phyloP scores from a whole-genome alignment of 92 coral and sea anemone genomes.

The Umimayanthus chanpuru region DNA sequence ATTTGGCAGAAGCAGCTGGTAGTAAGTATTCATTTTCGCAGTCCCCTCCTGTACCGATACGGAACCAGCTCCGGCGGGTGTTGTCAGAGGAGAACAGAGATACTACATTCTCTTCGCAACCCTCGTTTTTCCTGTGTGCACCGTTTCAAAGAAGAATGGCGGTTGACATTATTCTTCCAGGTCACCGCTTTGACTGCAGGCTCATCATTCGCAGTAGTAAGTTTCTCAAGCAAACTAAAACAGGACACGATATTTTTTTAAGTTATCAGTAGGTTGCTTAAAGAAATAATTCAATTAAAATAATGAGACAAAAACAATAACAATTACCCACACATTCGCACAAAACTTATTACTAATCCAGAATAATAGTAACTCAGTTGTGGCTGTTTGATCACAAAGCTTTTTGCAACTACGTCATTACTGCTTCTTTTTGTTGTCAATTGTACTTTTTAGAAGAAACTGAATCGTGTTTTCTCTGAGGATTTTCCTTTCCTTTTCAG shows the following conservation, averaged over 20 bases:
- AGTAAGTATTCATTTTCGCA: not conserved
- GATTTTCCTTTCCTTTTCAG: not conserved
- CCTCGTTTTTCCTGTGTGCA: not conserved
- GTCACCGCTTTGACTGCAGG: slow-evolving; percentile 42
- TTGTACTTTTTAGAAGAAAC: too few relatives aligned
- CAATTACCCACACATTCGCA: too few relatives aligned
- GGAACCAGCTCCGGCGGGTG: slow-evolving; percentile 11
- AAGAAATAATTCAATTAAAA: too few relatives aligned
- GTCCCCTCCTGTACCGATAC: slow-evolving; percentile 14
- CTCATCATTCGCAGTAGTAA: slow-evolving; percentile 37
- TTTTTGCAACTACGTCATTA: too few relatives aligned
- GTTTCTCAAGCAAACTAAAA: not conserved
- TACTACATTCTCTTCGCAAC: not conserved
- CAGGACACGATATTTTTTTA: not conserved
- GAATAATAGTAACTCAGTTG: too few relatives aligned
- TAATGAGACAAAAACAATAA: too few relatives aligned
- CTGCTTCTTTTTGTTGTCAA: too few relatives aligned
- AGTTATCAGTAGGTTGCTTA: too few relatives aligned
- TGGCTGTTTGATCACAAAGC: too few relatives aligned
- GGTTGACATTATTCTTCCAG: slow-evolving; percentile 36
- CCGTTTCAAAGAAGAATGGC: slow-evolving; percentile 3
- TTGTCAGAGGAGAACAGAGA: not conserved
- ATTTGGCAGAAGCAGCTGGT: not conserved
- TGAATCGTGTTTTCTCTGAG: not conserved
- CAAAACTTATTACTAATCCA: too few relatives aligned